phyloP scores from a whole-genome alignment of 2,888 invertebrate species.

The Tridacna gigas region DNA sequence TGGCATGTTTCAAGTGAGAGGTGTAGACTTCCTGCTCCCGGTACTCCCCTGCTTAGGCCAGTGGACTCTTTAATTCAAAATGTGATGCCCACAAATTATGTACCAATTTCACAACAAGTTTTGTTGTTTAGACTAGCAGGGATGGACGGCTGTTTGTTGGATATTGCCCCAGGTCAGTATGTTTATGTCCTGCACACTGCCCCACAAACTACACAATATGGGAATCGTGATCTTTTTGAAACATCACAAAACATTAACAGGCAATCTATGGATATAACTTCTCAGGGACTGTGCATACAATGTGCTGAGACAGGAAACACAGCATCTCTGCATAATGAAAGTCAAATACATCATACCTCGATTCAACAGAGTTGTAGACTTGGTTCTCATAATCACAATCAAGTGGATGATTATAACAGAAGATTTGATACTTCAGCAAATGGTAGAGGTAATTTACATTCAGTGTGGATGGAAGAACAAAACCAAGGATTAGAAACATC shows the following conservation, averaged over 20 bases:
- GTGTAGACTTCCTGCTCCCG: constrained; percentile 23
- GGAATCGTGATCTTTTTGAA: too few species aligned
- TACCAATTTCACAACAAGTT: constrained; percentile 52
- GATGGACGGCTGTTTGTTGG: constrained; percentile 47
- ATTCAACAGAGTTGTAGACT: neutral
- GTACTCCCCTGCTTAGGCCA: constrained; percentile 29
- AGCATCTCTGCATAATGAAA: neutral
- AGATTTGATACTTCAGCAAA: neutral
- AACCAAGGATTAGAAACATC: neutral
- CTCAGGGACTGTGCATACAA: neutral
- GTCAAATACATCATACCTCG: neutral
- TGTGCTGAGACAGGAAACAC: neutral
- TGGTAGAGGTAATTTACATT: too few species aligned
- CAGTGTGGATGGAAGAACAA: neutral
- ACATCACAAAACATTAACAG: too few species aligned
- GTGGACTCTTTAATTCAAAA: constrained; percentile 30
- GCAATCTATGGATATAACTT: neutral
- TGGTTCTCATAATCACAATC: neutral
- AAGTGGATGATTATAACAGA: neutral
- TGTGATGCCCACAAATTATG: constrained; percentile 56
- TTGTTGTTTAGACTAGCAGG: constrained; percentile 42
- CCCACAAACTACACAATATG: neutral
- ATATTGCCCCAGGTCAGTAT: constrained; percentile 45
- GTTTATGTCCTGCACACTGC: constrained; percentile 47
- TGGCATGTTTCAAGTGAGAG: neutral